Evolutionary conservation across 53 echinoderm and acorn worm genomes (phyloP), one percentile per base, ranked within the genome.

Genomic region (Pentamera pediparva): DNA sequence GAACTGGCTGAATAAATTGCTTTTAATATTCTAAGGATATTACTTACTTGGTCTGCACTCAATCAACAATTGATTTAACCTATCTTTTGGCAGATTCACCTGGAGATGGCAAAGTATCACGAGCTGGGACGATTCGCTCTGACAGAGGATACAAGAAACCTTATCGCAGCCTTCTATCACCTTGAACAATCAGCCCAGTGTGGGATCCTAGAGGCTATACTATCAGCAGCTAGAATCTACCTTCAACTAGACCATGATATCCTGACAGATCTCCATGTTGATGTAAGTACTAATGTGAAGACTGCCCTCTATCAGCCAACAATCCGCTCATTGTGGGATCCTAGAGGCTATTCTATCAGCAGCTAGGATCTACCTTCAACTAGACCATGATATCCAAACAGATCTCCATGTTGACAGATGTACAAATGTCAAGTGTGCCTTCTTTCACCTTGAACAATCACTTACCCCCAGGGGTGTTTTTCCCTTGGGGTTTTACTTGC

Each of bases 51-150:
- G n/a, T n/a, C n/a, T n/a, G n/a, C n/a, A n/a, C n/a, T n/a, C 12
- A 13, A 57, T 57, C 21, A 9, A 25, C 20, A 25, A 25, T 56
- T 25, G 20, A 25, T 56, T 32, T 19, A 39, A 53, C 50, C 43
- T 2, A 60, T 59, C 37, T 55, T 32, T 10, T n/a, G n/a, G n/a
- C 62, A 95, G 96, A 78, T 95, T 37, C 96, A 95, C 54, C 47
- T 90, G 77, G 96, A 94, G 48, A 67, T 95, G 54, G 88, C 87
- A 41, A 85, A 85, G 36, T 95, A 95, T 75, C 96, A 95, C 27
- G 90, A 95, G 78, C 20, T 95, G 20, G 96, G 96, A 0, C 84
- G 96, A 9, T 91, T 95, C n/a, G 82, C 85, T 21, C 80, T 88
- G 5, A 78, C 79, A 18, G 77, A 81, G 30, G 82, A 87, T 8